These are phyloP conservation scores for Cynopterus brachyotis DNA, from an alignment of 2,113 vertebrate species.

Conservation along the genomic window DNA sequence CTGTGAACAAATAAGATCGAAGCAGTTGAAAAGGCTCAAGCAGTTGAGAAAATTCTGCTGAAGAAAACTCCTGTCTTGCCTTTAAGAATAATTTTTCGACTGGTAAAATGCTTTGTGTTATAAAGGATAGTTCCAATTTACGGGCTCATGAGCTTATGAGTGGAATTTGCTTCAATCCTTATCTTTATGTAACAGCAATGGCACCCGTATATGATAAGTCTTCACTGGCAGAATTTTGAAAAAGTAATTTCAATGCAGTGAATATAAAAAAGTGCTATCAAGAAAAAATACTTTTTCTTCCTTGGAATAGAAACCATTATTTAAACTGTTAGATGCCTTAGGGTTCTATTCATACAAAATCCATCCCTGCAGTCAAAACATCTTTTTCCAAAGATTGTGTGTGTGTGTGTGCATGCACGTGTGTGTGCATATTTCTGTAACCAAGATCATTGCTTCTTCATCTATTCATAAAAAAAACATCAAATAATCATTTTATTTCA, in stretches of 20 bases:
- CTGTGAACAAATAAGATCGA: constrained; percentile 72
- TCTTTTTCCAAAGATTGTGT: constrained; percentile 81
- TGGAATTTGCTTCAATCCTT: constrained; percentile 86
- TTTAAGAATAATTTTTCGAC: constrained; percentile 82
- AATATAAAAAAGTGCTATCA: constrained; percentile 87
- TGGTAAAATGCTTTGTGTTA: constrained; percentile 83
- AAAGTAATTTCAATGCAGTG: constrained; percentile 86
- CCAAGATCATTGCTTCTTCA: constrained; percentile 69
- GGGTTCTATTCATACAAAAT: constrained; percentile 85
- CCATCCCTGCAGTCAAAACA: constrained; percentile 85
- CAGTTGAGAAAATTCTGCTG: constrained; percentile 69
- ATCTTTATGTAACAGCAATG: constrained; percentile 88
- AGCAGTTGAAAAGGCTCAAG: constrained; percentile 70
- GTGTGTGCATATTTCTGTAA: constrained; percentile 62
- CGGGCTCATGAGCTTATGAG: constrained; percentile 83
- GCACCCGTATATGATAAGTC: constrained; percentile 86
- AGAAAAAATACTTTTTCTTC: constrained; percentile 87
- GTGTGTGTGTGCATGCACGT: constrained; percentile 30
- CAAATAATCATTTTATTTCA: constrained; percentile 72
- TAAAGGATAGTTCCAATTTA: constrained; percentile 87
- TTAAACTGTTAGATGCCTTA: constrained; percentile 86
- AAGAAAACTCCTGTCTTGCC: constrained; percentile 78
- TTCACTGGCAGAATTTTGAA: constrained; percentile 85
- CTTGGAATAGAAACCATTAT: constrained; percentile 86
- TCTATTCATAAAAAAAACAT: constrained; percentile 71